These are phyloP conservation scores for Dynastes tityus DNA, from an alignment of 2,888 invertebrate genomes.

Conservation along the genomic window DNA sequence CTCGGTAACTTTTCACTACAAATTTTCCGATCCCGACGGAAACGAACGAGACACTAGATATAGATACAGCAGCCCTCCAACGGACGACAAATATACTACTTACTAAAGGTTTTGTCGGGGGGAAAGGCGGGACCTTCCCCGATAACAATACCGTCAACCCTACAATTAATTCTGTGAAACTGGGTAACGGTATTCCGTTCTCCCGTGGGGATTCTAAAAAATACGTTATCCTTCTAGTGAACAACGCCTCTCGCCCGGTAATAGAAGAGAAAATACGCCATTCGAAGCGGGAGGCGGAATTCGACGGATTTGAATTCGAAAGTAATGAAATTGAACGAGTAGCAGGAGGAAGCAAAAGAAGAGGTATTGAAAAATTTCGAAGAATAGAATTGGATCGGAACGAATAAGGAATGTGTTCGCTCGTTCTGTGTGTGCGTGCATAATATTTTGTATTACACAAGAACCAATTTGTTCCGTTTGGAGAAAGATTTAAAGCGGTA, in stretches of 20 bases:
- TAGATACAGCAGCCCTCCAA: neutral
- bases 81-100: slow-evolving; percentile 24
- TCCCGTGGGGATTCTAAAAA: slow-evolving; percentile 32
- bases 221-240: slow-evolving; percentile 35
- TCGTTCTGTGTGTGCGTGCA: too few relatives aligned
- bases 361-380: slow-evolving; percentile 22
- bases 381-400: slow-evolving; percentile 13
- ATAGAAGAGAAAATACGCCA: slow-evolving; percentile 21
- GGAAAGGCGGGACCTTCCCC: neutral
- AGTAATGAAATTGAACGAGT: slow-evolving; percentile 39
- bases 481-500: neutral
- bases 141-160: slow-evolving; percentile 45
- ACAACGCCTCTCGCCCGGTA: slow-evolving; percentile 13
- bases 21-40: slow-evolving; percentile 30
- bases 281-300: slow-evolving; percentile 11
- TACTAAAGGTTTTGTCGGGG: slow-evolving; percentile 16
- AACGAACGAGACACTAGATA: slow-evolving; percentile 18
- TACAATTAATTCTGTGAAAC: slow-evolving; percentile 41
- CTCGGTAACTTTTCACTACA: slow-evolving; percentile 32
- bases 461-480: slow-evolving; percentile 12
- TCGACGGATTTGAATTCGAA: slow-evolving; percentile 37
- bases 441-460: slow-evolving; percentile 10
- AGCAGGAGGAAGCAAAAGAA: neutral
- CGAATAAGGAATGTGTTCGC: slow-evolving; percentile 1
- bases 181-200: slow-evolving; percentile 36